Base-by-base conservation (phyloP, 2,888 invertebrate species). In the Calliopum simillimum region DNA sequence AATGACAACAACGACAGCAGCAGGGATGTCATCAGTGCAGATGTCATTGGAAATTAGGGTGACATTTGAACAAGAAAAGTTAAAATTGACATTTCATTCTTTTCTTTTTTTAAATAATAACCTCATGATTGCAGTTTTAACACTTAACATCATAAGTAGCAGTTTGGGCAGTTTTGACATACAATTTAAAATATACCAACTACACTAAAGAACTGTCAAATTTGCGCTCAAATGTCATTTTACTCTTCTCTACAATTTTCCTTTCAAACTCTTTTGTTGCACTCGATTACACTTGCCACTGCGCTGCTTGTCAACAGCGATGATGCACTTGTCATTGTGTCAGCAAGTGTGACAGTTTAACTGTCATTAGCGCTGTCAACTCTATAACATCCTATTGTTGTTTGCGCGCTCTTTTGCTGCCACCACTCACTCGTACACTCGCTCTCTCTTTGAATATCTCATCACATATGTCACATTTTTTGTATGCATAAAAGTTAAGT, bases 381-480 rank as follows among this genome's bases (percentile, higher is more conserved):
- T 46, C 33, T 33, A 33, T 33, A 33, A 33, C 33, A 33, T 33
- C 8, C 2, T 8, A 33, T 33, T 33, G 33, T 33, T 33, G 33
- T 8, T 33, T 33, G 33, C 33, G 33, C 33, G 33, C 33, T 33
- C 33, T 33, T 33, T 33, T 33, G 33, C 33, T 33, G 33, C 33
- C n/a, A n/a, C n/a, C n/a, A 33, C 33, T 33, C 5, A 33, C 8
- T 33, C 33, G 5, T 6, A 33, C 8, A 8, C 33, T 33, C 33
- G n/a, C n/a, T n/a, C n/a, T n/a, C n/a, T n/a, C n/a, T n/a, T n/a
- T 33, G 8, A 5, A 33, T 8, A 33, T 33, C 33, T 16, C 47
- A 33, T 58, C 58, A 47, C 68, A 68, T 68, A 68, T 68, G 68
- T 43, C 59, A 19, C 19, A 21, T 68, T 68, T 59, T 68, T 68